phyloP scores from a whole-genome alignment of 2,888 invertebrate genomes.

The Branchipolynoe longqiensis region DNA sequence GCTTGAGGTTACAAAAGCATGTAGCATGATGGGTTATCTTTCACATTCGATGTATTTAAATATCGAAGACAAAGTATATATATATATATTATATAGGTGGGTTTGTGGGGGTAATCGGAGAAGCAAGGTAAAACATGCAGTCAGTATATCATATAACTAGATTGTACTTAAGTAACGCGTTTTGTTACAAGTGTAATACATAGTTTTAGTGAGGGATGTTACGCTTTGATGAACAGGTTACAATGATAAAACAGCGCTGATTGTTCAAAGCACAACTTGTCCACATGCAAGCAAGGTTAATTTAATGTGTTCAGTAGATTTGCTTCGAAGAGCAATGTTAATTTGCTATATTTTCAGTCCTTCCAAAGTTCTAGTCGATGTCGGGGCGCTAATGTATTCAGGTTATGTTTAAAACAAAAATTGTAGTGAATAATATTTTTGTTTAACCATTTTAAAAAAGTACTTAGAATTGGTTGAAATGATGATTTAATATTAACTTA shows the following conservation, averaged over 20 bases:
- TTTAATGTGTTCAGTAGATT: background rate
- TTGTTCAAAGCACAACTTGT: slow-evolving; percentile 17
- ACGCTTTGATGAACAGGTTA: slow-evolving; percentile 25
- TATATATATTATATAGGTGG: too few relatives aligned
- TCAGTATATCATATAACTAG: background rate
- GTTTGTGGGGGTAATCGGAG: background rate
- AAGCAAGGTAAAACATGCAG: background rate
- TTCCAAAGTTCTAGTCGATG: slow-evolving; percentile 17
- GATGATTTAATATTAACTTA: slow-evolving; percentile 26
- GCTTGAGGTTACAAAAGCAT: slow-evolving; percentile 43
- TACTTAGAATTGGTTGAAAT: background rate
- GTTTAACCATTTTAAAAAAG: background rate
- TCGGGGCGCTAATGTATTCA: background rate
- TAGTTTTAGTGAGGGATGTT: slow-evolving; percentile 3
- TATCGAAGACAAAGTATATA: background rate
- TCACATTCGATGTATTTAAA: slow-evolving; percentile 21
- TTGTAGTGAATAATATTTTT: too few relatives aligned
- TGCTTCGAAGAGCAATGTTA: background rate
- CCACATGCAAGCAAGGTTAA: background rate
- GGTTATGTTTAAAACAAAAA: too few relatives aligned
- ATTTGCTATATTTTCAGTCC: background rate
- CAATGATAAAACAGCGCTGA: slow-evolving; percentile 16
- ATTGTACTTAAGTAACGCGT: slow-evolving; percentile 1
- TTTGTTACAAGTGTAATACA: slow-evolving; percentile 28
- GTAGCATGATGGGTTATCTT: slow-evolving; percentile 17